These are phyloP conservation scores for Nyctibius bracteatus DNA, from an alignment of 2,113 vertebrate genomes.

Conservation along the genomic window DNA sequence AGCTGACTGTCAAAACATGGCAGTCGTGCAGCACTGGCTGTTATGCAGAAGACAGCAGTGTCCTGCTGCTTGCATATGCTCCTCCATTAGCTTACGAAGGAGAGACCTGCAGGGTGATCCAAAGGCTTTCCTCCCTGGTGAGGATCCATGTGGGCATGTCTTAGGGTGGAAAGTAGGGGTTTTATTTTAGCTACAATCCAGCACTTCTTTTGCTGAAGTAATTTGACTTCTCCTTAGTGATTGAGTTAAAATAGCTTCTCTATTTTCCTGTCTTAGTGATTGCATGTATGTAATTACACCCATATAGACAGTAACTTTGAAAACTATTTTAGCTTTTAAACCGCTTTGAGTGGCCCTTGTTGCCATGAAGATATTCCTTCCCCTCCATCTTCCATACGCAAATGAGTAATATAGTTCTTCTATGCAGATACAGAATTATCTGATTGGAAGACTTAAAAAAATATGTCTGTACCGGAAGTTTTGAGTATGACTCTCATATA, in stretches of 20 bases:
- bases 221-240: slow-evolving; percentile 49
- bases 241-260: slow-evolving; percentile 58
- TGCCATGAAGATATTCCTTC: slow-evolving; percentile 45
- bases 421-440: not conserved
- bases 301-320: slow-evolving; percentile 32
- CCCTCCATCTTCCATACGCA: not conserved
- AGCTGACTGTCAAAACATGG: not conserved
- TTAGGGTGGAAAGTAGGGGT: not conserved
- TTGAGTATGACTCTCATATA: slow-evolving; percentile 36
- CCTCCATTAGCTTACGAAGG: not conserved
- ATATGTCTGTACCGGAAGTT: slow-evolving; percentile 29
- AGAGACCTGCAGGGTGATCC: not conserved
- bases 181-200: slow-evolving; percentile 36
- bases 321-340: slow-evolving; percentile 49
- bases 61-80: not conserved
- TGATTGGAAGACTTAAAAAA: slow-evolving; percentile 11
- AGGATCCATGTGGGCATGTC: not conserved
- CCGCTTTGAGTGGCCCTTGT: slow-evolving; percentile 24
- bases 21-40: accelerated
- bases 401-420: not conserved
- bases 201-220: slow-evolving; percentile 28
- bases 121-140: not conserved
- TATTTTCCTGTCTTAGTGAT: slow-evolving; percentile 45
- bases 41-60: not conserved
- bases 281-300: slow-evolving; percentile 51